These are phyloP conservation scores for Rhizoglyphus robini DNA, from an alignment of 1,140 invertebrate genomes.

Conservation along the genomic window DNA sequence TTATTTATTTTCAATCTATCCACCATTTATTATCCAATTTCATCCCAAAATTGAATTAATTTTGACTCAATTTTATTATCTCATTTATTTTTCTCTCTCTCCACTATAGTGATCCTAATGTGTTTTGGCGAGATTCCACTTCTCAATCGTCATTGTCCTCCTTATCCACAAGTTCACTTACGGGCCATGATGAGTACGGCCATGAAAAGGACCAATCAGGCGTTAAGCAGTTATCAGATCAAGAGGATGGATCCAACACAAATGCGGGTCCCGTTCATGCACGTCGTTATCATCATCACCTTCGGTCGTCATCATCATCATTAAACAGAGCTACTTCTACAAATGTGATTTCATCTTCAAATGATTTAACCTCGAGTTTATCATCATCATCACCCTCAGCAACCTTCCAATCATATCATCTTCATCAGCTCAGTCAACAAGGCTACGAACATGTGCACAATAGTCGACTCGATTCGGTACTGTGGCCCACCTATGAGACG, in stretches of 20 bases:
- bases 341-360: neutral
- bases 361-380: neutral
- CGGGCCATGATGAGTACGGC: neutral
- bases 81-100: constrained; percentile 2
- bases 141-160: neutral
- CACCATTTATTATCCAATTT: too few species aligned
- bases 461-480: neutral
- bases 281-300: neutral
- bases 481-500: constrained; percentile 75
- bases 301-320: neutral
- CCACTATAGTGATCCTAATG: neutral
- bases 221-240: too few species aligned
- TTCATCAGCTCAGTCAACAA: neutral
- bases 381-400: neutral
- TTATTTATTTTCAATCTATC: too few species aligned
- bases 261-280: too few species aligned
- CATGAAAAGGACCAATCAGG: neutral
- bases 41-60: too few species aligned
- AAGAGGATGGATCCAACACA: too few species aligned
- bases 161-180: too few species aligned
- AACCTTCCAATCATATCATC: neutral
- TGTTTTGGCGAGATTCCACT: neutral
- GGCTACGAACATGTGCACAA: neutral
- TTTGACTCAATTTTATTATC: too few species aligned
- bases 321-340: neutral